Conservation (phyloP, 2,888 invertebrate genomes). For the Dasysyrphus tricinctus region DNA sequence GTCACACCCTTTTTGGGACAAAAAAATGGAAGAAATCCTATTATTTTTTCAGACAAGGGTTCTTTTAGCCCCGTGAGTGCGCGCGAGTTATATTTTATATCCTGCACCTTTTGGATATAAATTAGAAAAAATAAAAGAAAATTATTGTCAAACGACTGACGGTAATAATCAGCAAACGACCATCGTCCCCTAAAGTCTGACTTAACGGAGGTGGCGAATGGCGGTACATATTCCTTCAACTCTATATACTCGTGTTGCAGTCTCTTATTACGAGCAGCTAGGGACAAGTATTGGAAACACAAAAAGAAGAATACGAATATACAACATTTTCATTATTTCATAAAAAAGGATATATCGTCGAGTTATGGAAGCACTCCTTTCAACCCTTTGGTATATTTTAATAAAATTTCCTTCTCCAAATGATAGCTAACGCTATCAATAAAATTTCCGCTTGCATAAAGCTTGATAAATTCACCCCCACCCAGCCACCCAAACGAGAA, state of each 20-base stretch:
- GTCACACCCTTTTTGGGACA: conserved; percentile 7
- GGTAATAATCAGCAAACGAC: conserved; percentile 50
- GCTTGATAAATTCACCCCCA: conserved; percentile 29
- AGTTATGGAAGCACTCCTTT: background rate
- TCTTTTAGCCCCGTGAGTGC: conserved; percentile 2
- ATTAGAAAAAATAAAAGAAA: conserved; percentile 47
- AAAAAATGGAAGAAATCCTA: background rate
- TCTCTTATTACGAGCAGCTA: background rate
- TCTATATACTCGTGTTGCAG: background rate
- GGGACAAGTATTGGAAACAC: background rate
- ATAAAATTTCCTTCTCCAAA: background rate
- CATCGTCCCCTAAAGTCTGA: conserved; percentile 7
- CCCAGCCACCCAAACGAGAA: background rate
- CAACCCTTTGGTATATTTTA: background rate
- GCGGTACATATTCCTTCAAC: background rate
- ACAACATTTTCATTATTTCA: background rate
- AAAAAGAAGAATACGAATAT: background rate
- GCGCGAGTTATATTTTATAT: conserved; percentile 14
- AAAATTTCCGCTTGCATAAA: conserved; percentile 36
- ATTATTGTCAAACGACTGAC: conserved; percentile 55
- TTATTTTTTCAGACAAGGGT: conserved; percentile 24
- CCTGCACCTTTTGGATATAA: conserved; percentile 32
- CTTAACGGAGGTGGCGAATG: background rate
- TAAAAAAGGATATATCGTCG: background rate
- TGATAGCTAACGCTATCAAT: conserved; percentile 41